Conservation (phyloP, 2,888 invertebrate genomes). For the Cylindroiulus punctatus region DNA sequence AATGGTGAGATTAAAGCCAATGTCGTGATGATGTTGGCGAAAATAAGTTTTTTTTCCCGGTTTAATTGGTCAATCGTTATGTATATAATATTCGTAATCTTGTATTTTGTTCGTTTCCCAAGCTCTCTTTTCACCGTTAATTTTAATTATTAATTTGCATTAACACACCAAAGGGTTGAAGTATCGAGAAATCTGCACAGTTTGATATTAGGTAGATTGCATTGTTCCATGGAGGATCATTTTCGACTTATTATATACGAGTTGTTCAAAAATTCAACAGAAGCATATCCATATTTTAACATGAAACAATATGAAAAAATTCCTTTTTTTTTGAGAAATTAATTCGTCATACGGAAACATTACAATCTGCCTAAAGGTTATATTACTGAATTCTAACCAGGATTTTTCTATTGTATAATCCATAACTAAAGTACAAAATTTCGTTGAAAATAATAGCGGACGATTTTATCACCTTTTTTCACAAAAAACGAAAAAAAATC, state of each 20-base stretch:
- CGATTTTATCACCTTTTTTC: neutral
- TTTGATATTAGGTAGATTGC: constrained; percentile 9
- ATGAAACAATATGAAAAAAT: no score
- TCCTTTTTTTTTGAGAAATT: no score
- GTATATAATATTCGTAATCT: constrained; percentile 3
- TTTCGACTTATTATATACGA: neutral
- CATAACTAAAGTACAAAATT: constrained; percentile 47
- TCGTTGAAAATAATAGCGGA: constrained; percentile 14
- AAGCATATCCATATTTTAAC: no score
- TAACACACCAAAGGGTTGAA: constrained; percentile 43
- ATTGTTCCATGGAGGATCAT: neutral
- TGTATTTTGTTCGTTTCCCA: constrained; percentile 1
- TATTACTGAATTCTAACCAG: constrained; percentile 43
- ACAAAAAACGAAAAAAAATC: neutral
- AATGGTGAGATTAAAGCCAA: constrained; percentile 27
- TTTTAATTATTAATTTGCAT: constrained; percentile 43
- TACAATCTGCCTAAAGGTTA: neutral
- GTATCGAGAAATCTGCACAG: neutral
- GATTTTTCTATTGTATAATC: constrained; percentile 16
- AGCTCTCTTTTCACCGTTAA: neutral
- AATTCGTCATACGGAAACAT: neutral
- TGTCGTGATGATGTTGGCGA: neutral
- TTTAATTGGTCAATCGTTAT: constrained; percentile 43
- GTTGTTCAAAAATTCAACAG: neutral
- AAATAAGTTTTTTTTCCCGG: neutral